These are phyloP conservation scores for Muscidifurax raptorellus DNA, from an alignment of 1,140 invertebrate species.

Conservation along the genomic window DNA sequence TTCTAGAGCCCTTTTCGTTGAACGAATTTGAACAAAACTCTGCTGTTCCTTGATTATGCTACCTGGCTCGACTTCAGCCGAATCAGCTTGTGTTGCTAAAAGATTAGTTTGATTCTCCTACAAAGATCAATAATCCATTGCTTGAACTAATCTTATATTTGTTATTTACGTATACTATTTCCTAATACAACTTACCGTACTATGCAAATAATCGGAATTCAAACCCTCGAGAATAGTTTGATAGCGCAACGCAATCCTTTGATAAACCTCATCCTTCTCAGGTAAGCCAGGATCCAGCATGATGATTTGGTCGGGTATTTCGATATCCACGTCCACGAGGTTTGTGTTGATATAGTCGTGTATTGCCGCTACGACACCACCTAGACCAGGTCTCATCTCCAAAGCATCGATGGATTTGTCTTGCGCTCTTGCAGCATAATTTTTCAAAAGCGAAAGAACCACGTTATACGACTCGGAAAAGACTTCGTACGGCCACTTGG, in stretches of 20 bases:
- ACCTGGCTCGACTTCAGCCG: background rate
- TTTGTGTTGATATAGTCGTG: conserved; percentile 63
- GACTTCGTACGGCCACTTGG: conserved; percentile 74
- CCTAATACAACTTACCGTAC: background rate
- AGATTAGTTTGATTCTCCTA: background rate
- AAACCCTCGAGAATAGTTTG: conserved; percentile 66
- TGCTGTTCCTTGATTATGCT: background rate
- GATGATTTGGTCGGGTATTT: conserved; percentile 79
- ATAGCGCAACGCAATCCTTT: conserved; percentile 74
- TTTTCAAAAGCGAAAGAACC: conserved; percentile 61
- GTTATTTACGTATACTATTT: background rate
- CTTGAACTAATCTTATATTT: background rate
- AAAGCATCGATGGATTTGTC: conserved; percentile 55
- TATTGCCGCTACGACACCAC: conserved; percentile 65
- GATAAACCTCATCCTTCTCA: conserved; percentile 75
- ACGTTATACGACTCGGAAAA: conserved; percentile 70
- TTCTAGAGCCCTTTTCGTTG: conserved; percentile 12
- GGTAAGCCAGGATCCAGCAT: conserved; percentile 77
- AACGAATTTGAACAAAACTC: conserved; percentile 24
- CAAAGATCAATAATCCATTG: background rate
- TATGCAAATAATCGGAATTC: background rate
- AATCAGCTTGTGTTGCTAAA: background rate
- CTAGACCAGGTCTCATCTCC: conserved; percentile 61
- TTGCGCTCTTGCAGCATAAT: conserved; percentile 54
- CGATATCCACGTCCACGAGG: conserved; percentile 73